Base-by-base conservation (phyloP, 2,797 vertebrate species). In the Chloroceryle amazona region DNA sequence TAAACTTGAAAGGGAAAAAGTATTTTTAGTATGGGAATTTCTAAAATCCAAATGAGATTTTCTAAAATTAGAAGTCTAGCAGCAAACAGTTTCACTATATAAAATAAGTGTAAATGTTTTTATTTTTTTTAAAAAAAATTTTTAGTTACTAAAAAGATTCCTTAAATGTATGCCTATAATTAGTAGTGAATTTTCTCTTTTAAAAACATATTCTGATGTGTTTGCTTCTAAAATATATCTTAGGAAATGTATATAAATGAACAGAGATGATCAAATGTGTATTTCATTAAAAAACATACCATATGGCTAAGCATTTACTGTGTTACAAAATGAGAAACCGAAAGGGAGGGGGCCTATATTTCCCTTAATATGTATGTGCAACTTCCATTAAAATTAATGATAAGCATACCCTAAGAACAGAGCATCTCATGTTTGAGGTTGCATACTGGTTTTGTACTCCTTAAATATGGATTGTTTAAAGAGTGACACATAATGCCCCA, bases 281-380 rank as follows among this genome's bases (percentile, higher is more conserved):
- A 90, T 94, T 91, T 39, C 44, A 94, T 96, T 96, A 46, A 89
- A 93, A 93, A 61, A 91, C 62, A 81, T 20, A 67, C 73, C 72
- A 85, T 87, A 83, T 88, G 84, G 37, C 31, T 86, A 65, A 18
- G 72, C 41, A 91, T 87, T 93, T 90, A 95, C 57, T 86, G 49
- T 82, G 67, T 71, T 79, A 87, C 49, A 91, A 91, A 90, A 93
- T 82, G 60, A 84, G 63, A 93, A 95, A 84, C 67, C 71, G 62
- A 90, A 96, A 28, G 52, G 51, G 13, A 79, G 25, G 6, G 26
- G 33, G 23, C 37, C 39, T 92, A 13, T 89, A 75, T 86, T 87
- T 89, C 47, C 54, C 37, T 85, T 89, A 83, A 79, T 49, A 33
- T 0, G 0, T 62, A 71, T 46, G 41, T 81, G 41, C 51, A 96